These are phyloP conservation scores for Thaleichthys pacificus DNA, from an alignment of 2,797 vertebrate genomes.

Conservation along the genomic window DNA sequence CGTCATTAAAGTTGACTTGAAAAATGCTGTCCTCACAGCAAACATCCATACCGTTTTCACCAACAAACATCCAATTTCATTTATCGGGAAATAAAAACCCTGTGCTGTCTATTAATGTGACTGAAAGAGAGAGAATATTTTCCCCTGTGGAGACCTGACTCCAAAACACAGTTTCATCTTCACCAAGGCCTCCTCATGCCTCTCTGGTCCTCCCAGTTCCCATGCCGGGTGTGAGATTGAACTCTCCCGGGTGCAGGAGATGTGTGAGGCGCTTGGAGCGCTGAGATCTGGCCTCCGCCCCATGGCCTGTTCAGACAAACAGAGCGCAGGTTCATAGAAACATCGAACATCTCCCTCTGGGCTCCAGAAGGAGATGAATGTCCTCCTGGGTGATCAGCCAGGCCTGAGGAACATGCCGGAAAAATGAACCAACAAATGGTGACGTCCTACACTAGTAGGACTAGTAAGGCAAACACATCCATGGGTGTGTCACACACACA, in stretches of 20 bases:
- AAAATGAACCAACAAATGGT: slow-evolving; percentile 50
- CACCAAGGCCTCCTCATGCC: slow-evolving; percentile 44
- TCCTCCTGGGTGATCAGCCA: slow-evolving; percentile 35
- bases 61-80: too few relatives aligned
- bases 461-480: slow-evolving; percentile 21
- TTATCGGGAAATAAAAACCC: neutral
- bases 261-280: slow-evolving; percentile 43
- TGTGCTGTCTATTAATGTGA: slow-evolving; percentile 24
- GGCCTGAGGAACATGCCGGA: slow-evolving; percentile 26
- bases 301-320: slow-evolving; percentile 46
- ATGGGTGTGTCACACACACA: neutral
- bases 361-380: slow-evolving; percentile 48
- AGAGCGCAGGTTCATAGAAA: slow-evolving; percentile 71
- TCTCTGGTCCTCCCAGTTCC: slow-evolving; percentile 39
- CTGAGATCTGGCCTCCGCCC: slow-evolving; percentile 39
- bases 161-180: slow-evolving; percentile 56
- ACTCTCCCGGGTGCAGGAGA: slow-evolving; percentile 53
- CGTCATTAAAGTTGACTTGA: neutral
- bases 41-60: neutral
- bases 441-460: slow-evolving; percentile 33
- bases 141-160: slow-evolving; percentile 7
- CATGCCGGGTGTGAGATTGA: slow-evolving; percentile 67
- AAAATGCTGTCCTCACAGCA: neutral
- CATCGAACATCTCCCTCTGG: slow-evolving; percentile 60
- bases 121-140: slow-evolving; percentile 20